Evolutionary conservation across 2,888 invertebrate genomes (phyloP).

Genomic region (Chrysotoxum bicinctum): DNA sequence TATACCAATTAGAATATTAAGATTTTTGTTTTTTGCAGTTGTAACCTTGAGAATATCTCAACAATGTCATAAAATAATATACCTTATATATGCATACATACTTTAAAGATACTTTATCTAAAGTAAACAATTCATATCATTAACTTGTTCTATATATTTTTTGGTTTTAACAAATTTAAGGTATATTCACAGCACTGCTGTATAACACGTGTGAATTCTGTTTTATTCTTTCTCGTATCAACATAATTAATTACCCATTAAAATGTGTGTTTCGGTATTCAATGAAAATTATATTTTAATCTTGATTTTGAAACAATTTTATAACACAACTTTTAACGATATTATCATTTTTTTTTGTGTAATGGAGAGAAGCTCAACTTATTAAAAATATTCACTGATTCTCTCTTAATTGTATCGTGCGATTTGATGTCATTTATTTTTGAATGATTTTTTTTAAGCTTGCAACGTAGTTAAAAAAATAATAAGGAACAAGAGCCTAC

Average conservation of each 20-base stretch:
- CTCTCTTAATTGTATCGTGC: neutral
- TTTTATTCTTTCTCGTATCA: conserved; percentile 22
- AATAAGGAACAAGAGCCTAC: no score
- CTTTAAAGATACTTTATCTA: conserved; percentile 2
- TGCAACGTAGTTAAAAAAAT: conserved; percentile 1
- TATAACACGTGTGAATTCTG: conserved; percentile 52
- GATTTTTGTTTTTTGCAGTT: neutral
- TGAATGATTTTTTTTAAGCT: neutral
- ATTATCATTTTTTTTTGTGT: neutral
- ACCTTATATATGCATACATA: neutral
- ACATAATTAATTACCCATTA: conserved; percentile 64
- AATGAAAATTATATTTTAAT: neutral
- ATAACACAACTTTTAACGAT: neutral
- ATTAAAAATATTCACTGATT: conserved; percentile 19
- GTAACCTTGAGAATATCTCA: conserved; percentile 1
- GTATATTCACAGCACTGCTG: neutral
- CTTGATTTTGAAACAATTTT: conserved; percentile 22
- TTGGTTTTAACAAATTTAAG: neutral
- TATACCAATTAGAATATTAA: neutral
- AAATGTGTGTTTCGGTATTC: conserved; percentile 53
- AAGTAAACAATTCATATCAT: conserved; percentile 11
- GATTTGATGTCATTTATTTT: conserved; percentile 5
- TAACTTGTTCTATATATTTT: conserved; percentile 12
- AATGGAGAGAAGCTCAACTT: neutral
- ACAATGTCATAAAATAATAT: neutral